Evolutionary conservation across 2,888 invertebrate species (phyloP), one percentile per base, ranked within the genome.

Genomic region (Byasa hedistus): DNA sequence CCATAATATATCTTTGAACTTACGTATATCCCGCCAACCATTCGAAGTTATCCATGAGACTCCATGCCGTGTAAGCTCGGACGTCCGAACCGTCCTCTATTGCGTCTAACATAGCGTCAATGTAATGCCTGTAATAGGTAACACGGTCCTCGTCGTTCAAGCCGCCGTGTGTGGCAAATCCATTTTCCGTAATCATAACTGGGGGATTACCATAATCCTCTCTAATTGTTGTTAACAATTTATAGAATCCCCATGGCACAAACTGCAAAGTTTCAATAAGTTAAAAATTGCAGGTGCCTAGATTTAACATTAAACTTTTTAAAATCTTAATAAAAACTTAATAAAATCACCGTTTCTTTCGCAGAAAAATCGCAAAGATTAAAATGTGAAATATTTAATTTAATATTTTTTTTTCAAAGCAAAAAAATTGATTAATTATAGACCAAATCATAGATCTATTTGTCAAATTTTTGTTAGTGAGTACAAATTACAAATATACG

Each of bases 1-100:
- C 10, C 32, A 36, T 36, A 36, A 10, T 36, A 10, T 7, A 4
- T 36, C 4, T 7, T 10, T 36, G 32, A 10, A 78, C 86, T 85
- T 79, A 92, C 86, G 78, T 81, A 75, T 92, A 94, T 57, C 94
- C 94, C 36, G 72, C 66, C 3, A 77, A 70, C 93, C 93, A 94
- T 78, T 94, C 94, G 72, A 94, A 93, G 74, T 93, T 94, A 73
- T 94, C 94, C 82, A 94, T 85, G 0, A 94, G 79, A 55, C 92
- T 92, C 93, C 94, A 94, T 12, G 88, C 87, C 1, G 91, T 89
- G 77, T 93, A 94, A 0, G 88, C 92, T 52, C 71, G 74, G 12
- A 92, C 76, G 68, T 88, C 81, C 52, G 85, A 86, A 0, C 84
- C 84, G 27, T 87, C 86, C 48, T 83, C 79, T 2, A 88, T 79